Evolutionary conservation across 2,888 invertebrate genomes (phyloP).

Genomic region (Plebejus anna): DNA sequence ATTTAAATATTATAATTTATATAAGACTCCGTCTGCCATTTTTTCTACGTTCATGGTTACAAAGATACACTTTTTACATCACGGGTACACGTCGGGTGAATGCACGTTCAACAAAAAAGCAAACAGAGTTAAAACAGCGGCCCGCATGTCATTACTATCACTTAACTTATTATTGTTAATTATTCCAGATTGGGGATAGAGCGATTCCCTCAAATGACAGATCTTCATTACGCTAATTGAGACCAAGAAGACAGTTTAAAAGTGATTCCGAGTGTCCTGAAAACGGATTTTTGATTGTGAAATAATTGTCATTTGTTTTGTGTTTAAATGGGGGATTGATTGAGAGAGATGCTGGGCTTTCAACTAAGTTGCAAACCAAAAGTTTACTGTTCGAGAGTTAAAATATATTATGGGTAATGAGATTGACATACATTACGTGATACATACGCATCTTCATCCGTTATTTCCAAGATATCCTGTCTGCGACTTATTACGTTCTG

Average conservation of each 20-base stretch:
- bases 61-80: neutral
- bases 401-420: no score
- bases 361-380: no score
- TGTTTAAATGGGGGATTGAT: neutral
- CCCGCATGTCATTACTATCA: conserved; percentile 76
- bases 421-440: no score
- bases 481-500: no score
- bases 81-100: conserved; percentile 52
- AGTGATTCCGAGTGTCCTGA: conserved; percentile 13
- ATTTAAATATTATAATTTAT: no score
- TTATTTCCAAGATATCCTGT: no score
- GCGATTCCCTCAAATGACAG: conserved; percentile 49
- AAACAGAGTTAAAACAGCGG: conserved; percentile 47
- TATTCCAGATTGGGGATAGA: conserved; percentile 71
- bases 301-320: neutral
- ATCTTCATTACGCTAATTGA: conserved; percentile 44
- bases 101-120: conserved; percentile 57
- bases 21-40: no score
- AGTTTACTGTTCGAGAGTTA: no score
- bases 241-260: conserved; percentile 30
- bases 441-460: no score
- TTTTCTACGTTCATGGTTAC: neutral
- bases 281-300: neutral
- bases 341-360: no score
- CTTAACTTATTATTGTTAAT: conserved; percentile 74